Evolutionary conservation across 1,140 invertebrate species (phyloP).

Genomic region (Lasioglossum albipes): DNA sequence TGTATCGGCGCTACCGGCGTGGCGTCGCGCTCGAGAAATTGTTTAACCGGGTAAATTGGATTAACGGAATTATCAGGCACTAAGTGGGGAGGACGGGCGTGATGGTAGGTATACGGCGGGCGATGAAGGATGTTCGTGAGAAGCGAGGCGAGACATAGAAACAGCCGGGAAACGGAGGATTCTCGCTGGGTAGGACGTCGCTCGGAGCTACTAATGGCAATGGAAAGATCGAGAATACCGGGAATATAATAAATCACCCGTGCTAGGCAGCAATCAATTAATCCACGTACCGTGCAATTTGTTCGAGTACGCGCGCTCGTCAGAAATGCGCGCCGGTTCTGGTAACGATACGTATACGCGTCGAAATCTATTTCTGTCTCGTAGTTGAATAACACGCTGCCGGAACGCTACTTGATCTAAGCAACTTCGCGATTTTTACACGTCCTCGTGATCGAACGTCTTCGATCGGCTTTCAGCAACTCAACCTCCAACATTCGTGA

Average conservation of each 20-base stretch:
- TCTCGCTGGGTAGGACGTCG: neutral
- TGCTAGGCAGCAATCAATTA: slow-evolving; percentile 46
- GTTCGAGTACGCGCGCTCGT: slow-evolving; percentile 4
- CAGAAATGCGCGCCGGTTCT: slow-evolving; percentile 9
- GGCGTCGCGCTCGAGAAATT: neutral
- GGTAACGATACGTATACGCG: slow-evolving; percentile 25
- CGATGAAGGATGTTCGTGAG: slow-evolving; percentile 9
- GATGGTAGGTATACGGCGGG: neutral
- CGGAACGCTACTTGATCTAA: neutral
- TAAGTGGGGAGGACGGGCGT: no score
- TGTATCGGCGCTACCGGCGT: slow-evolving; percentile 1
- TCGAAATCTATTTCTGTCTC: slow-evolving; percentile 26
- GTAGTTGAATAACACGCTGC: neutral
- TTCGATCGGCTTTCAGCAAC: no score
- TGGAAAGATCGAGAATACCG: slow-evolving; percentile 26
- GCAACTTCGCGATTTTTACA: neutral
- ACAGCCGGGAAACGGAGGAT: slow-evolving; percentile 1
- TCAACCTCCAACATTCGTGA: no score
- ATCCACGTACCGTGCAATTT: slow-evolving; percentile 30
- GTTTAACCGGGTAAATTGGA: slow-evolving; percentile 34
- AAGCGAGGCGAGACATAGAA: neutral
- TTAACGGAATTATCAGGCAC: neutral
- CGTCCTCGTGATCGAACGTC: neutral
- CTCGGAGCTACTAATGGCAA: slow-evolving; percentile 26
- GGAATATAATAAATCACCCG: slow-evolving; percentile 43